phyloP scores from a whole-genome alignment of 2,113 vertebrate species.

The Hucho hucho region DNA sequence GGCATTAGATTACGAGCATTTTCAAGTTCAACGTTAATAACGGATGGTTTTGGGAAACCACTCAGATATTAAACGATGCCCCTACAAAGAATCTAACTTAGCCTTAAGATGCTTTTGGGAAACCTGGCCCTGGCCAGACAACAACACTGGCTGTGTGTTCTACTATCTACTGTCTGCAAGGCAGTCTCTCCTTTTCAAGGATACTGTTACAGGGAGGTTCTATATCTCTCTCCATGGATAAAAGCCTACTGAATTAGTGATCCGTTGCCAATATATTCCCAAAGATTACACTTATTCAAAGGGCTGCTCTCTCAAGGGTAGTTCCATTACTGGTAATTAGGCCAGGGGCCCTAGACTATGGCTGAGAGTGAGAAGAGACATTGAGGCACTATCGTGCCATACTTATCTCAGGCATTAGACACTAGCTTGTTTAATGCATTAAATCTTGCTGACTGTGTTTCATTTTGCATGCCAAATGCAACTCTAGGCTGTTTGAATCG shows the following conservation, averaged over 20 bases:
- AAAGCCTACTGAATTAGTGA: not conserved
- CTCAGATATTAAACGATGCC: too few relatives aligned
- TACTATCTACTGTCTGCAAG: not conserved
- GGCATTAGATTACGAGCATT: too few relatives aligned
- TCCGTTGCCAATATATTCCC: not conserved
- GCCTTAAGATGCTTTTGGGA: too few relatives aligned
- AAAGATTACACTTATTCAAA: not conserved
- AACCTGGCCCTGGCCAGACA: not conserved
- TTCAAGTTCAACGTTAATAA: too few relatives aligned
- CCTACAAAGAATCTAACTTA: too few relatives aligned
- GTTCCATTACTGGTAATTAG: not conserved
- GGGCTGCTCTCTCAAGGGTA: not conserved
- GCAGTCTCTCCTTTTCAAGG: not conserved
- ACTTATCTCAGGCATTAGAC: not conserved
- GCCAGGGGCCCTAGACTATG: not conserved
- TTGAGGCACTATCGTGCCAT: not conserved
- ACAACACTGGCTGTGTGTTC: not conserved
- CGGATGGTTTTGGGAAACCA: too few relatives aligned
- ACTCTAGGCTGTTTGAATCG: not conserved
- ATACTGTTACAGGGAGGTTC: not conserved
- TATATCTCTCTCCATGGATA: not conserved
- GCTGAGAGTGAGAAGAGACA: not conserved
- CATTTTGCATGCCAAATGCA: not conserved
- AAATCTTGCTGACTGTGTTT: not conserved
- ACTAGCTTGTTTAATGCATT: not conserved